Evolutionary conservation across 2,113 vertebrate genomes (phyloP), one percentile per base, ranked within the genome.

Genomic region (Lontra canadensis): DNA sequence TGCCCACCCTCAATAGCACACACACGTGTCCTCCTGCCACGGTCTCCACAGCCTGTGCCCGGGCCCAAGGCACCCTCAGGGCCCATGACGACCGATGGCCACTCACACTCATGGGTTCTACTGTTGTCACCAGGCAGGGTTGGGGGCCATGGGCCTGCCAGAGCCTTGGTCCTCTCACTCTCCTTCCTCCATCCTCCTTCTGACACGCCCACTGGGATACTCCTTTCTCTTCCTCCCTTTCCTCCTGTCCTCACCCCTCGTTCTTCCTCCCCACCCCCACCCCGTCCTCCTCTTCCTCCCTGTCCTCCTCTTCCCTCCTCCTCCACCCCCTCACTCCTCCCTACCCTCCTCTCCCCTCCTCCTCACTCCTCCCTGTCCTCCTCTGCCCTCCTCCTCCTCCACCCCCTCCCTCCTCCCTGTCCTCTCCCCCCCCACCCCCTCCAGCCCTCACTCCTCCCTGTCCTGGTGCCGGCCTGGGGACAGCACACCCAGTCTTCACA

Each of bases 401-500:
- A 23, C 1, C 4, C 7, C n/a, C 34, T 42, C 11, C 12, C 42
- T 17, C 25, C 29, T 59, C 65, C 76, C 15, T 61, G 17, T 7
- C 39, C 73, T 47, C n/a, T 39, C 5, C 25, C 8, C 8, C 26
- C 14, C 49, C 42, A 4, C 20, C 18, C 2, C 6, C 23, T 31
- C 12, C 18, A 2, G 6, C 29, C 34, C 7, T 29, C 8, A 1
- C 57, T 14, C 31, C 42, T 52, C 49, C 59, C 34, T 26, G 42
- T 76, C 25, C 92, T 90, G 52, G 83, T 73, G 23, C 31, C 55
- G 52, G 59, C 93, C 36, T 57, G n/a, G 29, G 76, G 74, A 91
- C 86, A 34, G 29, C 73, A 94, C 47, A 52, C 81, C 31, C 67
- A 11, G 83, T 12, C 96, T 90, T 96, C 78, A 94, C 93, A 69